Evolutionary conservation across 64 coral and sea anemone genomes (phyloP).

Genomic region (Hydrozoanthus tunicans): DNA sequence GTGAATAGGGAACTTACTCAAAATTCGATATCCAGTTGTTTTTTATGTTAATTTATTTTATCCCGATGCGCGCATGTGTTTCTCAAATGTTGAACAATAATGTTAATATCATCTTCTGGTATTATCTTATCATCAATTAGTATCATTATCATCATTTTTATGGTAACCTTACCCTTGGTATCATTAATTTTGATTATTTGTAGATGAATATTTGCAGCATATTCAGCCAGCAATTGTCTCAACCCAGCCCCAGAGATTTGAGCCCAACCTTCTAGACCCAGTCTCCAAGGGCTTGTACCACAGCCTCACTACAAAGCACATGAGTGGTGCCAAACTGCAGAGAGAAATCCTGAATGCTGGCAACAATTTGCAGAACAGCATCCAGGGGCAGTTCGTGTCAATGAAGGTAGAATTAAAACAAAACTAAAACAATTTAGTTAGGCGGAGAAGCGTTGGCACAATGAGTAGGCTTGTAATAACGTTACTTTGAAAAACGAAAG

Average conservation of each 20-base stretch:
- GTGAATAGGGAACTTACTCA: no score
- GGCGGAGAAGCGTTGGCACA: no score
- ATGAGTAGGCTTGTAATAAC: no score
- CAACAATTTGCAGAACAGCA: conserved; percentile 40
- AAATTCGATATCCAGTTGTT: no score
- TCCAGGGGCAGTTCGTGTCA: conserved; percentile 77
- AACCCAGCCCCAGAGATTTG: conserved; percentile 67
- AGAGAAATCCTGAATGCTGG: conserved; percentile 27
- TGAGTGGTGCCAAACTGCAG: conserved; percentile 65
- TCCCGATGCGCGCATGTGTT: no score
- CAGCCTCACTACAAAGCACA: conserved; percentile 59
- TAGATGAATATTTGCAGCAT: conserved; percentile 38
- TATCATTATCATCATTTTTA: neutral
- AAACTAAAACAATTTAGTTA: no score
- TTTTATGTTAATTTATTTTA: no score
- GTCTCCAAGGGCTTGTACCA: conserved; percentile 56
- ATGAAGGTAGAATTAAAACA: conserved; percentile 59
- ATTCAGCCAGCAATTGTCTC: conserved; percentile 29
- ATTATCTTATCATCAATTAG: neutral
- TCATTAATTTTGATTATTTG: neutral
- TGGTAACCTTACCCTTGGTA: no score
- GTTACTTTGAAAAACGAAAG: no score
- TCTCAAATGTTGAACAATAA: no score
- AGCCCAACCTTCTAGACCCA: conserved; percentile 65
- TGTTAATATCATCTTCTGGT: no score